Evolutionary conservation across 2,113 vertebrate species (phyloP).

Genomic region (Centropristis striata): DNA sequence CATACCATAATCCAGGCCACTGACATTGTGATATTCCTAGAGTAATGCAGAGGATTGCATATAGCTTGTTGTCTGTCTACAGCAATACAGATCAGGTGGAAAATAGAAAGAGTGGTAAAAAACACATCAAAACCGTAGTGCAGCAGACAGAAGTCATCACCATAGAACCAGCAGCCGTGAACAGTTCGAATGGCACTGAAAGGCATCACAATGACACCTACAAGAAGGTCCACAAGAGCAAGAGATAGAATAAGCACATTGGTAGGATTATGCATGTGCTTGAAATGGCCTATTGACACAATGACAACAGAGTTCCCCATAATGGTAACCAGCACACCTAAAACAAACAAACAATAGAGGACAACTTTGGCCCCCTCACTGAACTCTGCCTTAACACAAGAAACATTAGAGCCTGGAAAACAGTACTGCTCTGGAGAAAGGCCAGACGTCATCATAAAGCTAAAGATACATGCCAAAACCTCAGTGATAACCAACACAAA

Average conservation of each 20-base stretch:
- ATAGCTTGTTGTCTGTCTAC: constrained; percentile 52
- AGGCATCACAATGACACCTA: constrained; percentile 57
- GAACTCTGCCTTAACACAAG: constrained; percentile 11
- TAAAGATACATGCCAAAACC: neutral
- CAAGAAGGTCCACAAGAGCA: constrained; percentile 71
- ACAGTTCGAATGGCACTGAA: constrained; percentile 64
- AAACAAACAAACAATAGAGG: constrained; percentile 44
- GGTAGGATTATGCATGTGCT: constrained; percentile 77
- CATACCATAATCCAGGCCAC: constrained; percentile 39
- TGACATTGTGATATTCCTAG: constrained; percentile 16
- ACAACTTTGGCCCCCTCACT: neutral
- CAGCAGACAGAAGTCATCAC: constrained; percentile 65
- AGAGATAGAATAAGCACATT: constrained; percentile 76
- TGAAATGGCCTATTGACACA: constrained; percentile 73
- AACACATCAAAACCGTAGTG: constrained; percentile 71
- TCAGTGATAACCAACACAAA: neutral
- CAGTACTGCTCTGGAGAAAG: constrained; percentile 11
- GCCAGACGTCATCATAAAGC: neutral
- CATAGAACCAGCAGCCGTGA: constrained; percentile 75
- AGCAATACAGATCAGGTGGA: constrained; percentile 73
- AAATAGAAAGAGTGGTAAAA: constrained; percentile 69
- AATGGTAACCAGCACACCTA: constrained; percentile 65
- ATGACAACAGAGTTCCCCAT: constrained; percentile 72
- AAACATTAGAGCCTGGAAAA: constrained; percentile 23
- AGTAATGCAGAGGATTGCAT: constrained; percentile 34